Conservation (phyloP, 2,797 vertebrate species). For the Petrocephalus schoutedeni region DNA sequence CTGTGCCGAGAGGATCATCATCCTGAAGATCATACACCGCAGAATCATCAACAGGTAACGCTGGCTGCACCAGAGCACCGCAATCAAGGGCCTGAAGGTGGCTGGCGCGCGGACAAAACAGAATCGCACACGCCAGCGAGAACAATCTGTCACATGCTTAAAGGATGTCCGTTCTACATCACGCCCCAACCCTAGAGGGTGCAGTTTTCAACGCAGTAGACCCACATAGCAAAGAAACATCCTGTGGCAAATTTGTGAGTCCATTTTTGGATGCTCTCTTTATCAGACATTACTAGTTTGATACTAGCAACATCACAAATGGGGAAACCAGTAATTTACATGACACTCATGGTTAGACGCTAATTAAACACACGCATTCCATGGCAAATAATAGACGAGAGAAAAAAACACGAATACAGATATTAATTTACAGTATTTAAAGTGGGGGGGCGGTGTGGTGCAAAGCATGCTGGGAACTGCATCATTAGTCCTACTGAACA, state of each 20-base stretch:
- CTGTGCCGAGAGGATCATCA: conserved; percentile 92
- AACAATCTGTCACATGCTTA: not conserved
- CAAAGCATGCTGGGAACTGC: not conserved
- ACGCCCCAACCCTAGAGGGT: not conserved
- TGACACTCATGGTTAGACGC: not conserved
- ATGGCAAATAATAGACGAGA: not conserved
- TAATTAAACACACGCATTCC: not conserved
- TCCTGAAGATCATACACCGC: conserved; percentile 89
- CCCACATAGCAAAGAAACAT: not conserved
- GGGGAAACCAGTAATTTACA: not conserved
- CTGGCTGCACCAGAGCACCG: not conserved
- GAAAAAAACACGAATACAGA: not conserved
- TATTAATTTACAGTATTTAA: not conserved
- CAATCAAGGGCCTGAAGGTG: not conserved
- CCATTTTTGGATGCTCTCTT: not conserved
- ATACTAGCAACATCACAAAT: not conserved
- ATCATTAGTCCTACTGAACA: not conserved
- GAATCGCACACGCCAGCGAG: not conserved
- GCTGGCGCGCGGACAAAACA: not conserved
- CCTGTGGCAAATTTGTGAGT: not conserved
- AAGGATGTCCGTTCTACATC: not conserved
- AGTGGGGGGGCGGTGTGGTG: not conserved
- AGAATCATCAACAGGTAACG: conserved; percentile 90
- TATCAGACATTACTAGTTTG: not conserved
- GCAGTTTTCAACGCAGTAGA: not conserved